Evolutionary conservation across 2,888 invertebrate species (phyloP), one percentile per base, ranked within the genome.

Genomic region (Luperina nickerlii): DNA sequence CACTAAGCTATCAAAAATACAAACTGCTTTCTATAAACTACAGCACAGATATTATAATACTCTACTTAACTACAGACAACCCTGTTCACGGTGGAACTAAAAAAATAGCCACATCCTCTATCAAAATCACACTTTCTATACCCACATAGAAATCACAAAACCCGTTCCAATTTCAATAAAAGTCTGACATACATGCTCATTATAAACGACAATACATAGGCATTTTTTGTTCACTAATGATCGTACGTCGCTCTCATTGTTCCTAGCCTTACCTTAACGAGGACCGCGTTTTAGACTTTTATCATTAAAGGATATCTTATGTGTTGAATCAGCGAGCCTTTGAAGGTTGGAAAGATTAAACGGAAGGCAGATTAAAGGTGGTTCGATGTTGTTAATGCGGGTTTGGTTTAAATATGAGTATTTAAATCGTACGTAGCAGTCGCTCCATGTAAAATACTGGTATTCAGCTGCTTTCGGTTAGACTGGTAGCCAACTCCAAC

Each of bases 171-270:
- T 42, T 79, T 77, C 75, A 70, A 85, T 84, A 54, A 45, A 68
- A 79, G 42, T 27, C 24, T 24, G n/a, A 79, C 78, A 76, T 62
- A 67, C 83, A 83, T 74, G 74, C 79, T 88, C 88, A 86, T 87
- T 89, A 87, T 82, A 65, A 48, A 65, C 63, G 68, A 87, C 89
- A 88, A 89, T 82, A 79, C 78, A 79, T 78, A 76, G 81, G 81
- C 74, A 89, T 81, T 87, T 89, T 81, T 88, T 86, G 83, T 89
- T 86, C 88, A 62, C 84, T 89, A 88, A 88, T 89, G 90, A 89
- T n/a, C 82, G 45, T 63, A 62, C 60, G 32, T 18, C 67, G 65
- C 11, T 27, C 11, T 57, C 86, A 75, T 79, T 87, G 84, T 87
- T 83, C 74, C 42, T 71, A 71, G 9, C 76, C 42, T 65, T 76